phyloP scores from a whole-genome alignment of 2,113 vertebrate species.

The Noturus placidus region DNA sequence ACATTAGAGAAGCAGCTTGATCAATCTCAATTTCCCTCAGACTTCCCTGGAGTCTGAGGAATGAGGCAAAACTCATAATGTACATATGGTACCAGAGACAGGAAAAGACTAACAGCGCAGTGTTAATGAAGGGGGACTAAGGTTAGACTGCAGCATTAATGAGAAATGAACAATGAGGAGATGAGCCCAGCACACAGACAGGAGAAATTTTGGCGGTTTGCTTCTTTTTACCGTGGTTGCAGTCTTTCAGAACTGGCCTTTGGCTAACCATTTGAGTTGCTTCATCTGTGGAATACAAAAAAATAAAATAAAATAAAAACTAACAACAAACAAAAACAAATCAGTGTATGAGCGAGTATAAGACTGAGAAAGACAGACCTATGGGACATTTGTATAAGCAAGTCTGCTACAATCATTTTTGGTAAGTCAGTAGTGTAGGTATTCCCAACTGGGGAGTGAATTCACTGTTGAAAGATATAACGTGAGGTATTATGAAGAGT shows the following conservation, averaged over 20 bases:
- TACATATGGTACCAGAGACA: conserved; percentile 3
- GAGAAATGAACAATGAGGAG: conserved; percentile 13
- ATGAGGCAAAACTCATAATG: conserved; percentile 16
- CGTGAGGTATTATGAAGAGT: conserved; percentile 12
- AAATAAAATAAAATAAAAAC: conserved; percentile 22
- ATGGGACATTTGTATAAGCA: background rate
- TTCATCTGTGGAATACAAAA: conserved; percentile 51
- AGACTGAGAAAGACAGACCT: background rate
- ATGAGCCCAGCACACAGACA: conserved; percentile 31
- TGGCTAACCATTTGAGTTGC: conserved; percentile 38
- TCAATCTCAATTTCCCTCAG: conserved; percentile 40
- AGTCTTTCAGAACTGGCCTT: conserved; percentile 54
- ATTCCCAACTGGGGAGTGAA: conserved; percentile 11
- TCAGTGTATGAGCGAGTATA: background rate
- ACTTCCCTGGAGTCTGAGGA: conserved; percentile 16
- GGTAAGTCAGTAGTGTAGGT: background rate
- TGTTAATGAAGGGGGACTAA: conserved; percentile 28
- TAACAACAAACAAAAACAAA: conserved; percentile 3
- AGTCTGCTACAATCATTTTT: background rate
- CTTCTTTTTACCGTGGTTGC: conserved; percentile 53
- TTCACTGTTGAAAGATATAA: conserved; percentile 9
- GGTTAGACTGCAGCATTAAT: conserved; percentile 14
- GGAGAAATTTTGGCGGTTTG: conserved; percentile 28
- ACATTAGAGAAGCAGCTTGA: conserved; percentile 25
- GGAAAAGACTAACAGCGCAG: conserved; percentile 14